A percentile compares a stretch with the other conserved stretches of the same genome.
These are phyloP conservation scores for Acrocephalus kingi DNA, from an alignment of 2,113 vertebrate species.

Conservation along the genomic window DNA sequence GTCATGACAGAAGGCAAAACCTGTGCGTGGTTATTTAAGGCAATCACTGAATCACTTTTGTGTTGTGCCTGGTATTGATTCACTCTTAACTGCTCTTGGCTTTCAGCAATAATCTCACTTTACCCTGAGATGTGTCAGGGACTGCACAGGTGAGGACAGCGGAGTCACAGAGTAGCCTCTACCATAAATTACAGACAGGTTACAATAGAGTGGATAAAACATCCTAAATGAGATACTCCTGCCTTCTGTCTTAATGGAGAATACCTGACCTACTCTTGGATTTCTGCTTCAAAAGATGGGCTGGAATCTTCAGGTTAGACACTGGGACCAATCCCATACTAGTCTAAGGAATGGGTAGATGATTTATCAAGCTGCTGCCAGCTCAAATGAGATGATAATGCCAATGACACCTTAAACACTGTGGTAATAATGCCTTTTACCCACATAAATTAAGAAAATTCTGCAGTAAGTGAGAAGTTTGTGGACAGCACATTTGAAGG, in stretches of 20 bases:
- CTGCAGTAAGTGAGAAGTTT: background rate
- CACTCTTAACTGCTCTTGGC: background rate
- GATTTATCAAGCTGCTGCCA: background rate
- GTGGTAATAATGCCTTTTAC: background rate
- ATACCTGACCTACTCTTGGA: background rate
- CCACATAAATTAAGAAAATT: background rate
- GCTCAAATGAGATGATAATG: background rate
- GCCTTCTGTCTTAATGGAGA: background rate
- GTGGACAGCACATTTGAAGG: background rate
- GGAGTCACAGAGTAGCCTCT: background rate
- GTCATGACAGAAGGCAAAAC: background rate
- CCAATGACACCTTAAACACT: background rate
- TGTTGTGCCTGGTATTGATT: constrained; percentile 1
- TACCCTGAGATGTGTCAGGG: background rate
- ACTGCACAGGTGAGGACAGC: background rate
- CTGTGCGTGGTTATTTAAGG: background rate
- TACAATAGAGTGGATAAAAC: background rate
- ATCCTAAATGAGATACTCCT: background rate
- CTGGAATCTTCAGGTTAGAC: background rate
- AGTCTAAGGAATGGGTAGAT: background rate
- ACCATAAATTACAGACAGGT: background rate
- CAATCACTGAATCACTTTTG: constrained; percentile 22
- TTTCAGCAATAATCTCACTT: background rate
- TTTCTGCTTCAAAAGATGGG: background rate
- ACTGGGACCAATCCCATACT: background rate